These are phyloP conservation scores for Phanerotoma sp. DNA, from an alignment of 2,888 invertebrate genomes.

Conservation along the genomic window DNA sequence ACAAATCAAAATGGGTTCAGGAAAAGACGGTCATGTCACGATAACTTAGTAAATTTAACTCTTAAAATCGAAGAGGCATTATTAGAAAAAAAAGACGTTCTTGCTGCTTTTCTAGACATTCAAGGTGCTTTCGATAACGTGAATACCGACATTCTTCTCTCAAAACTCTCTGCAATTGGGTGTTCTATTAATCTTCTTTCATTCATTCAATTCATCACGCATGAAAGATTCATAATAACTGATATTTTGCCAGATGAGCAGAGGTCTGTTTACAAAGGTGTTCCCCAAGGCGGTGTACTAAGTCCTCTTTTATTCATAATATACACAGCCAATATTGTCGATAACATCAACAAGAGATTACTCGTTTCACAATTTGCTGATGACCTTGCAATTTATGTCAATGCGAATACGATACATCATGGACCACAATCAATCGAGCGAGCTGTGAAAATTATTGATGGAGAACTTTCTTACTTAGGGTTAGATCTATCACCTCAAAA, in stretches of 20 bases:
- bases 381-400: too few relatives aligned
- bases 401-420: too few relatives aligned
- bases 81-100: not conserved
- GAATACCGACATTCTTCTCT: not conserved
- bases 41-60: slow-evolving; percentile 7
- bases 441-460: too few relatives aligned
- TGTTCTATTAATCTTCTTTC: too few relatives aligned
- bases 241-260: not conserved
- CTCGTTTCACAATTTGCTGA: too few relatives aligned
- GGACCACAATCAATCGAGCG: too few relatives aligned
- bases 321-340: too few relatives aligned
- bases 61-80: slow-evolving; percentile 3
- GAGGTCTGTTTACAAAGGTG: slow-evolving; percentile 15
- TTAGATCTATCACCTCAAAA: slow-evolving; percentile 5
- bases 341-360: too few relatives aligned
- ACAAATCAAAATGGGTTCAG: slow-evolving; percentile 2
- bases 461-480: too few relatives aligned
- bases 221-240: not conserved
- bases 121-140: slow-evolving; percentile 21
- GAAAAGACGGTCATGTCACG: not conserved
- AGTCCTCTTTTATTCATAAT: not conserved
- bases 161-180: not conserved
- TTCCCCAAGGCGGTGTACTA: slow-evolving; percentile 28
- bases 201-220: not conserved
- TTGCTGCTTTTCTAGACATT: slow-evolving; percentile 12